Evolutionary conservation across 2,113 vertebrate species (phyloP).

Genomic region (Microtus pennsylvanicus): DNA sequence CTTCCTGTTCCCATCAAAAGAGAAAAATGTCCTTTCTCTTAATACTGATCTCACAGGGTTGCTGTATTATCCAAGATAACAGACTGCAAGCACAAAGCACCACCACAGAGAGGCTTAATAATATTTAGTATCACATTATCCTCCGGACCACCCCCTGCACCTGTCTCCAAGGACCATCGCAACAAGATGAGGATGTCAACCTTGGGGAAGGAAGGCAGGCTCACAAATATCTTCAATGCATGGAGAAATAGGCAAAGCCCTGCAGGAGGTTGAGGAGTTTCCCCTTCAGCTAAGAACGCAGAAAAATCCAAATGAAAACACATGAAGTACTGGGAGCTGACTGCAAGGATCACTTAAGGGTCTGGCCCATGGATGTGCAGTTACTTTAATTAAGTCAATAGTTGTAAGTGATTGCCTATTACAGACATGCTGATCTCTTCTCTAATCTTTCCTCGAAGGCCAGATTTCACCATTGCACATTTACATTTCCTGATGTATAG

Average conservation of each 20-base stretch:
- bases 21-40: background rate
- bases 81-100: background rate
- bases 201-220: background rate
- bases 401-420: slow-evolving; percentile 58
- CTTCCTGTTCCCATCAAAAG: background rate
- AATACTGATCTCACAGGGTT: background rate
- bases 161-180: background rate
- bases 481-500: background rate
- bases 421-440: background rate
- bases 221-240: background rate
- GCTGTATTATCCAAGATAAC: background rate
- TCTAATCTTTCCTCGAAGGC: slow-evolving; percentile 25
- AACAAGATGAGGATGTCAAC: background rate
- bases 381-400: slow-evolving; percentile 71
- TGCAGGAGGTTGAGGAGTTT: background rate
- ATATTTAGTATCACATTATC: background rate
- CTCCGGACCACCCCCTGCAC: background rate
- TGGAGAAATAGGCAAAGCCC: background rate
- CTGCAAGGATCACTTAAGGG: slow-evolving; percentile 32
- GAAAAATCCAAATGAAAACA: slow-evolving; percentile 24
- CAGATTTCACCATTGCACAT: background rate
- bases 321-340: background rate
- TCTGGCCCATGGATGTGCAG: background rate
- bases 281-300: background rate
- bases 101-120: background rate